Percentiles rank a stretch among this genome's conserved stretches.
Evolutionary conservation across 2,888 invertebrate genomes (phyloP).

Genomic region (Agrochola lychnidis): DNA sequence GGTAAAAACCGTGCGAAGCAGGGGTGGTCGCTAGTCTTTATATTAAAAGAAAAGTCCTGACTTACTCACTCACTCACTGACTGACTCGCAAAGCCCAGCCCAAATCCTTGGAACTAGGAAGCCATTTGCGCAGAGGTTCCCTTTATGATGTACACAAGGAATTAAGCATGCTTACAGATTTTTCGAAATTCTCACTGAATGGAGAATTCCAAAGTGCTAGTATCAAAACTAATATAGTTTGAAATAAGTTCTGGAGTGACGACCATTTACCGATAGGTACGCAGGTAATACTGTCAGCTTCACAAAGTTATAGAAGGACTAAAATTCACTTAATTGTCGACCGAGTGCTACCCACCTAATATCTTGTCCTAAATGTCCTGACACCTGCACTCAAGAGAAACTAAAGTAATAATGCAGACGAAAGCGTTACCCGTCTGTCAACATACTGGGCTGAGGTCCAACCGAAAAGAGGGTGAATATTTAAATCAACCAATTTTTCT

Average conservation of each 20-base stretch:
- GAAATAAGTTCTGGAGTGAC: no score
- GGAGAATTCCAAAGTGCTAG: background rate
- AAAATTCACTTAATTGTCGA: no score
- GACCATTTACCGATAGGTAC: no score
- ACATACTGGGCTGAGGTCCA: background rate
- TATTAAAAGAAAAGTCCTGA: background rate
- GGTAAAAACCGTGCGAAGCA: no score
- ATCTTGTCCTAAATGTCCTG: background rate
- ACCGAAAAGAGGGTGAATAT: background rate
- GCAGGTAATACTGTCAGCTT: no score
- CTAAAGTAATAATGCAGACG: background rate
- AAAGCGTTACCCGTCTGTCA: background rate
- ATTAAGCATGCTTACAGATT: no score
- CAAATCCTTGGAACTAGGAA: background rate
- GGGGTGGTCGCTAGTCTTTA: no score
- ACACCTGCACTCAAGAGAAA: background rate
- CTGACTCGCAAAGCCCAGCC: background rate
- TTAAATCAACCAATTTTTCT: background rate
- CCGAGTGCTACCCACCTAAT: background rate
- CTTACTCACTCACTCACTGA: no score
- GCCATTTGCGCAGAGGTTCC: background rate
- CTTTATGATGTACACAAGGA: background rate
- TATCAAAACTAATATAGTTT: no score
- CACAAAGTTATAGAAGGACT: no score
- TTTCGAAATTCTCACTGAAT: background rate